phyloP scores from a whole-genome alignment of 2,888 invertebrate genomes.

The Lasioglossum malachurum region DNA sequence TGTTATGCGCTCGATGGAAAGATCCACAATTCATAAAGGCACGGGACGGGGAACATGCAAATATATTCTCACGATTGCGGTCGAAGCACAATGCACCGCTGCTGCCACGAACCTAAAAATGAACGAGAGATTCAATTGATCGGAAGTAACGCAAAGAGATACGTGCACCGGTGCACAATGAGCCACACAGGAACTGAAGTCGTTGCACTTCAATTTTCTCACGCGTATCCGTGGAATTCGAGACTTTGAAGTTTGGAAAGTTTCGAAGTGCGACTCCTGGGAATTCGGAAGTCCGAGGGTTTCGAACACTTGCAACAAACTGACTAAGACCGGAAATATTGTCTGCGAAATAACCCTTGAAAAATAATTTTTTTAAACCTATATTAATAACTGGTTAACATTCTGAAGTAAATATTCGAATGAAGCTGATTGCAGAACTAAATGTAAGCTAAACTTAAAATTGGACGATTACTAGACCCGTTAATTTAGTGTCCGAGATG shows the following conservation, averaged over 20 bases:
- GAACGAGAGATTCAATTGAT: constrained; percentile 31
- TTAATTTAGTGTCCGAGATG: neutral
- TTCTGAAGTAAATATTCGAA: too few relatives aligned
- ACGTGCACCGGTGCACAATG: constrained; percentile 3
- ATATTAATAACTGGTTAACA: too few relatives aligned
- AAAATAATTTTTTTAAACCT: too few relatives aligned
- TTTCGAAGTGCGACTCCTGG: neutral
- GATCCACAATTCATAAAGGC: constrained; percentile 24
- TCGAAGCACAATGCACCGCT: constrained; percentile 10
- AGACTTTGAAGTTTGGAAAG: neutral
- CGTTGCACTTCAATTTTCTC: constrained; percentile 3
- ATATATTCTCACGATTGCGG: constrained; percentile 42
- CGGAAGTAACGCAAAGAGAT: constrained; percentile 33
- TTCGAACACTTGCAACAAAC: too few relatives aligned
- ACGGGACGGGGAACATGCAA: constrained; percentile 14
- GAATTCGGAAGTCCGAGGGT: neutral
- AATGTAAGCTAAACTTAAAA: too few relatives aligned
- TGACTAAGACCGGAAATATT: too few relatives aligned
- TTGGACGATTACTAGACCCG: neutral
- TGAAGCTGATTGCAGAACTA: too few relatives aligned
- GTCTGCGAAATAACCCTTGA: too few relatives aligned
- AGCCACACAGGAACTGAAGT: neutral
- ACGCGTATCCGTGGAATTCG: neutral
- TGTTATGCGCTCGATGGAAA: constrained; percentile 1
- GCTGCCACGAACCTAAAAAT: constrained; percentile 18